phyloP scores from a whole-genome alignment of 1,140 invertebrate genomes.

The Zaprionus inermis region DNA sequence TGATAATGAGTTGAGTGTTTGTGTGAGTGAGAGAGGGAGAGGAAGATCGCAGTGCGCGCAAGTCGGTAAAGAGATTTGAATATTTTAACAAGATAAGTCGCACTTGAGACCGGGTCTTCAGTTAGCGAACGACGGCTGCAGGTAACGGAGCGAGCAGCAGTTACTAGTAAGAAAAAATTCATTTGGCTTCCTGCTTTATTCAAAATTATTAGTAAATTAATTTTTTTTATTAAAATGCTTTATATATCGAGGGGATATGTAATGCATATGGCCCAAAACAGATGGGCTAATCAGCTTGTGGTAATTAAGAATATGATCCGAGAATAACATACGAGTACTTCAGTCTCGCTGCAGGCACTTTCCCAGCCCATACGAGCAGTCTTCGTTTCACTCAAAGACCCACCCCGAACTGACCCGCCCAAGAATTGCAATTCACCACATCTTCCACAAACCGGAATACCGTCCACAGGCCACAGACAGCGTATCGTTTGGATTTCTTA shows the following conservation, averaged over 20 bases:
- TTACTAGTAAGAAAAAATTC: background rate
- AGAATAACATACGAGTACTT: slow-evolving; percentile 8
- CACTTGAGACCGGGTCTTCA: slow-evolving; percentile 17
- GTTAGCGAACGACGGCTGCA: slow-evolving; percentile 15
- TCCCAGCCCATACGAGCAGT: background rate
- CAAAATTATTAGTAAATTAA: background rate
- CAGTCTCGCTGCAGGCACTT: slow-evolving; percentile 12
- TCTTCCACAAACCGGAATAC: slow-evolving; percentile 15
- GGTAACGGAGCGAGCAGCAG: slow-evolving; percentile 1
- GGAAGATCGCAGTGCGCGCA: slow-evolving; percentile 16
- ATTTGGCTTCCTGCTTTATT: background rate
- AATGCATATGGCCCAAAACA: background rate
- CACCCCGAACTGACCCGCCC: background rate
- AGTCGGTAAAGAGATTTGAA: slow-evolving; percentile 15
- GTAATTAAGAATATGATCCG: background rate
- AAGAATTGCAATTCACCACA: slow-evolving; percentile 2
- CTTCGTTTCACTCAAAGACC: background rate
- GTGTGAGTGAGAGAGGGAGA: background rate
- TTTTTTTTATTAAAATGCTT: background rate
- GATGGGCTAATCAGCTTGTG: background rate
- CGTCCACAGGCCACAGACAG: background rate
- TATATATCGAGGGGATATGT: background rate
- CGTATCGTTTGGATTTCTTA: slow-evolving; percentile 55
- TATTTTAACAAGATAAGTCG: slow-evolving; percentile 19
- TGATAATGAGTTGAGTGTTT: slow-evolving; percentile 4